Evolutionary conservation across 2,797 vertebrate species (phyloP).

Genomic region (Cossypha dichroa): DNA sequence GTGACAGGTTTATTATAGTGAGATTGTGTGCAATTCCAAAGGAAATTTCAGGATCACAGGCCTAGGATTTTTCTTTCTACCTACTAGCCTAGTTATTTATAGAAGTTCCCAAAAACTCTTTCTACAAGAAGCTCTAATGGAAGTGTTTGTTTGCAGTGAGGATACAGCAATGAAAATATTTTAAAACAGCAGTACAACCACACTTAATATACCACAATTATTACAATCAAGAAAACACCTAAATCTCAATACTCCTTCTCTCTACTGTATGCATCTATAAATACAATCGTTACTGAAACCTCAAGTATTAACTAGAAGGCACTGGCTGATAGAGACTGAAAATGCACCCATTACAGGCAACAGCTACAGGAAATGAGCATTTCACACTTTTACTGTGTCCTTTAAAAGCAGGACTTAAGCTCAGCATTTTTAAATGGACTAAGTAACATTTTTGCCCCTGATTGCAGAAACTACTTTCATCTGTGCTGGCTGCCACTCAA

Average conservation of each 20-base stretch:
- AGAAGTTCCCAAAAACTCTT: not conserved
- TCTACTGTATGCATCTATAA: constrained; percentile 6
- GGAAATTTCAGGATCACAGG: not conserved
- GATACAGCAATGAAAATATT: not conserved
- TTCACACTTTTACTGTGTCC: constrained; percentile 73
- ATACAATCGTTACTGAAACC: constrained; percentile 54
- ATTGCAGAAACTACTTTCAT: not conserved
- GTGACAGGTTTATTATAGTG: not conserved
- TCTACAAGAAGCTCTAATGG: not conserved
- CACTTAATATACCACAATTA: not conserved
- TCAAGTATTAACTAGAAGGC: constrained; percentile 62
- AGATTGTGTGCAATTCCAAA: not conserved
- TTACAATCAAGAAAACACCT: constrained; percentile 11
- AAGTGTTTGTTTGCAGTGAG: not conserved
- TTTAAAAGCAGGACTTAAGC: constrained; percentile 52
- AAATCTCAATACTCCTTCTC: constrained; percentile 13
- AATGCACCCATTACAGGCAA: constrained; percentile 61
- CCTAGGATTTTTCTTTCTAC: not conserved
- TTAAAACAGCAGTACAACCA: not conserved
- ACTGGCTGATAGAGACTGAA: constrained; percentile 56
- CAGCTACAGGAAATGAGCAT: constrained; percentile 76
- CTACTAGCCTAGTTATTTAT: not conserved
- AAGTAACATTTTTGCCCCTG: not conserved
- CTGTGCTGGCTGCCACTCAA: not conserved
- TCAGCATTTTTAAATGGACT: not conserved